Evolutionary conservation across 1,140 invertebrate species (phyloP), one percentile per base, ranked within the genome.

Genomic region (Apocrypta bakeri): DNA sequence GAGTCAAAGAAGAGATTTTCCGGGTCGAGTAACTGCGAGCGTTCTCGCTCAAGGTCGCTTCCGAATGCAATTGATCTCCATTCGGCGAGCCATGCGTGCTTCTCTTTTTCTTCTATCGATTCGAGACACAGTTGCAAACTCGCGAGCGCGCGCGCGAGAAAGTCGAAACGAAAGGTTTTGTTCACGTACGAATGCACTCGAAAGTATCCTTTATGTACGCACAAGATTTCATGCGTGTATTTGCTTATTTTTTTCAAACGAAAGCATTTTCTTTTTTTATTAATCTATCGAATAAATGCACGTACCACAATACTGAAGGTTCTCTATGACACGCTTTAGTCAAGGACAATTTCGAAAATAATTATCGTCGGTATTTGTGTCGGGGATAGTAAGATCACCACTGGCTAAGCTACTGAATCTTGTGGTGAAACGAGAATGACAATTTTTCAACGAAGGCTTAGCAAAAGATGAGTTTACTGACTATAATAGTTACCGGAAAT

Each of bases 1-100:
- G 73, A 12, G 48, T 21, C 25, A 40, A 74, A 42, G 72, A 74
- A 74, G 72, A 40, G 25, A 63, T 80, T 80, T 73, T 81, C 71
- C 79, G 33, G 71, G 71, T 81, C 71, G 71, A 74, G 25, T 74
- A 81, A 81, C 79, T 74, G 79, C 71, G 7, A 31, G 8, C 14
- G 33, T n/a, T 40, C n/a, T 11, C 21, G 24, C n/a, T 48, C 31
- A 80, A 73, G 48, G 31, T 80, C 79, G 56, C 69, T 31, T 48
- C 42, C 37, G 68, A 71, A 56, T 79, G 25, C 64, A 0, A 40
- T 71, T 72, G 68, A 17, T 71, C 12, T 79, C 31, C 64, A 71
- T 72, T 71, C 24, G 40, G 0, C 71, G 3, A 24, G 27, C 25
- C n/a, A 9, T 74, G 40, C 29, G 40, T 48, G 29, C 25, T 76